These are phyloP conservation scores for Himalopsyche phryganea DNA, from an alignment of 1,140 invertebrate genomes.

Conservation along the genomic window DNA sequence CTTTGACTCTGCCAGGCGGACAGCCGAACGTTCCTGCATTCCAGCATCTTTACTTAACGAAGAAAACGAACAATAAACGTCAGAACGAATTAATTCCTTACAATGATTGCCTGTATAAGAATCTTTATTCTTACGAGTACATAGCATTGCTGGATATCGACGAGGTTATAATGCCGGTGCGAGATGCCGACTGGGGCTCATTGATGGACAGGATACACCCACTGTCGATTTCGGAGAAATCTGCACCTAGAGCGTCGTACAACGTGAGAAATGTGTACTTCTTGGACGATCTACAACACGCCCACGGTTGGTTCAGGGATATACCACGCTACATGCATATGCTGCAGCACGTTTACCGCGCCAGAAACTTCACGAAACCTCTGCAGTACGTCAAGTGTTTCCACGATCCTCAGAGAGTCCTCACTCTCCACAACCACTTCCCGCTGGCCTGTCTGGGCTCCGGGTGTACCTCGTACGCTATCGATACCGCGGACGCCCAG, in stretches of 20 bases:
- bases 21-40: constrained; percentile 86
- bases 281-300: constrained; percentile 81
- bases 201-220: constrained; percentile 73
- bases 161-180: constrained; percentile 91
- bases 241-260: constrained; percentile 74
- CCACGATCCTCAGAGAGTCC: constrained; percentile 84
- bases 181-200: constrained; percentile 71
- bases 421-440: constrained; percentile 91
- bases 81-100: constrained; percentile 95
- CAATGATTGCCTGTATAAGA: constrained; percentile 94
- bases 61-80: constrained; percentile 86
- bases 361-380: constrained; percentile 88
- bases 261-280: constrained; percentile 94
- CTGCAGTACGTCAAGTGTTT: constrained; percentile 93
- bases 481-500: constrained; percentile 79
- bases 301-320: constrained; percentile 77
- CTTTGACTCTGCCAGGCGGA: constrained; percentile 83
- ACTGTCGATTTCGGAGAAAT: constrained; percentile 70
- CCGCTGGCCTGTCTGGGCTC: constrained; percentile 83
- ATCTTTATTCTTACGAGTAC: constrained; percentile 87
- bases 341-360: constrained; percentile 88
- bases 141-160: constrained; percentile 89
- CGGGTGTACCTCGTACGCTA: constrained; percentile 80
- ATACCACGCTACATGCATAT: constrained; percentile 90
- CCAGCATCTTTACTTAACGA: constrained; percentile 84